A percentile compares a stretch with the other conserved stretches of the same genome.
phyloP scores from a whole-genome alignment of 2,797 vertebrate genomes.

The Rhynchotus rufescens region DNA sequence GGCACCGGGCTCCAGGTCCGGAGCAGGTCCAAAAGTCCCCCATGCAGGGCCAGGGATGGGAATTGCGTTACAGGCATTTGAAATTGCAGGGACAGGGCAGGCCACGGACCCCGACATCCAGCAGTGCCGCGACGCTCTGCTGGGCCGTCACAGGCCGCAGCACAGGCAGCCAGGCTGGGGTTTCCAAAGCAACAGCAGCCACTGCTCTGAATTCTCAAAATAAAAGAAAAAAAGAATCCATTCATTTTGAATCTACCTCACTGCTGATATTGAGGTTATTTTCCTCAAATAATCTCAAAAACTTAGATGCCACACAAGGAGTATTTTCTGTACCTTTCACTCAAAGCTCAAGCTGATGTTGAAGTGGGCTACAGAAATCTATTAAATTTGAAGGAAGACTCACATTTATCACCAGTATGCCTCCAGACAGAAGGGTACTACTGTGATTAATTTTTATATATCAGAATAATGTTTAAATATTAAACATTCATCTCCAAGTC shows the following conservation, averaged over 20 bases:
- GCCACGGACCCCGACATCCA: fast-evolving
- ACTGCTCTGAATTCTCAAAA: not conserved
- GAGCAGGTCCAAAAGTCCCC: not conserved
- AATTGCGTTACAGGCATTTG: not conserved
- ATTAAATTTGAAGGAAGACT: not conserved
- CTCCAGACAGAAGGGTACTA: not conserved
- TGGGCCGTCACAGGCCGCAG: not conserved
- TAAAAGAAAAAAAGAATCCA: too few relatives aligned
- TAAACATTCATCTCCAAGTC: not conserved
- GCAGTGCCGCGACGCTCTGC: fast-evolving
- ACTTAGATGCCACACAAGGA: fast-evolving
- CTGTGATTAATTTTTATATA: conserved; percentile 10
- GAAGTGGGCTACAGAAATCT: not conserved
- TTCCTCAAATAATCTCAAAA: not conserved
- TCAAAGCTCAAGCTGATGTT: not conserved
- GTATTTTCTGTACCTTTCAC: fast-evolving
- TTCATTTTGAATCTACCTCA: not conserved
- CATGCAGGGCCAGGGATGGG: fast-evolving
- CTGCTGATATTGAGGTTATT: not conserved
- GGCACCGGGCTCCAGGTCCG: not conserved
- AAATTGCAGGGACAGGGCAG: too few relatives aligned
- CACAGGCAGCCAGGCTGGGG: not conserved
- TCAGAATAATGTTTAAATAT: conserved; percentile 37
- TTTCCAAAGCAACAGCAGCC: not conserved
- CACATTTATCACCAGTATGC: not conserved